Percentiles rank a stretch among this genome's conserved stretches.
These are phyloP conservation scores for Oscheius sp. DNA, from an alignment of 2,888 invertebrate species.

Conservation along the genomic window DNA sequence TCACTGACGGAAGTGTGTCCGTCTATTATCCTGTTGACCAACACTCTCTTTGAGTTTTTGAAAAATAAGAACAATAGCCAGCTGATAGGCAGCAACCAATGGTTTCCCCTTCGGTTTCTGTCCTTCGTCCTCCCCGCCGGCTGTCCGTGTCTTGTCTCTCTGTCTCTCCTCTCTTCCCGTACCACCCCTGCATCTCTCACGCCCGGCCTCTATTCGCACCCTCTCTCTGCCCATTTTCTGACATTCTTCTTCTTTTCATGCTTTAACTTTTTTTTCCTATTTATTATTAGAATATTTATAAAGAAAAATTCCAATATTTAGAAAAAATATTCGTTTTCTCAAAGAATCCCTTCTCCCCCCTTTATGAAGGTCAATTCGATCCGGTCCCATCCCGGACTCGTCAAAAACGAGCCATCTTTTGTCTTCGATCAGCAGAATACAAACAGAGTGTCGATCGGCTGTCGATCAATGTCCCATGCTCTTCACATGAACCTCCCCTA, in stretches of 20 bases:
- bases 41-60: background rate
- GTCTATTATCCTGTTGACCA: background rate
- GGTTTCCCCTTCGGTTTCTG: background rate
- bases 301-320: no score
- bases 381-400: background rate
- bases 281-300: background rate
- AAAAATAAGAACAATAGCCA: background rate
- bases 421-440: background rate
- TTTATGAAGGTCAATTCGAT: background rate
- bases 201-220: constrained; percentile 20
- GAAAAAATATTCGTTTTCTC: no score
- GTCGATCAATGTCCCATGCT: constrained; percentile 12
- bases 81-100: background rate
- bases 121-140: constrained; percentile 9
- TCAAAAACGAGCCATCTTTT: background rate
- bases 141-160: constrained; percentile 11
- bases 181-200: constrained; percentile 11
- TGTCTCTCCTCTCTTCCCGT: background rate
- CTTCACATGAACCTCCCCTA: background rate
- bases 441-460: background rate
- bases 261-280: background rate
- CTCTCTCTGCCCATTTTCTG: background rate
- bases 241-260: background rate
- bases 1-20: background rate
- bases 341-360: no score